Evolutionary conservation across 2,888 invertebrate species (phyloP).

Genomic region (Chrysodeixis includens): DNA sequence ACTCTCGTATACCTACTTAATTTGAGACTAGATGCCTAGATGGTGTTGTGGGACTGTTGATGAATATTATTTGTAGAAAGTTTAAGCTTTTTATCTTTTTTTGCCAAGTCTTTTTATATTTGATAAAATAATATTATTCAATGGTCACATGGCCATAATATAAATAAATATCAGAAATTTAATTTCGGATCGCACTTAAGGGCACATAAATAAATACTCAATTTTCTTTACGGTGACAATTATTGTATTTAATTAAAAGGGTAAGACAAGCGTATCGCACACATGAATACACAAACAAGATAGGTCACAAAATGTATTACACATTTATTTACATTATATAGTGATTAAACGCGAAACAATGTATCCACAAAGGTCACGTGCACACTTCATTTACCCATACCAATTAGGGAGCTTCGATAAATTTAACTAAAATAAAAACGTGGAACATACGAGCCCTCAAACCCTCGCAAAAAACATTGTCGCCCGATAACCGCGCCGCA

Average conservation of each 20-base stretch:
- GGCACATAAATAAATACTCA: conserved; percentile 28
- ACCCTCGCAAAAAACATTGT: conserved; percentile 81
- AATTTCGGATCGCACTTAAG: conserved; percentile 19
- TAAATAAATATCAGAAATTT: conserved; percentile 19
- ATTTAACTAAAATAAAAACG: conserved; percentile 79
- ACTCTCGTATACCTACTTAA: too few relatives aligned
- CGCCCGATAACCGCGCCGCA: conserved; percentile 80
- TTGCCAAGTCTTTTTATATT: background rate
- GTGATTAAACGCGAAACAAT: conserved; percentile 56
- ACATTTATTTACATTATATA: conserved; percentile 51
- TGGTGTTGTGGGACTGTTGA: too few relatives aligned
- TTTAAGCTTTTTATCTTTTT: too few relatives aligned
- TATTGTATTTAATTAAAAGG: conserved; percentile 19
- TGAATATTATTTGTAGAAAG: too few relatives aligned
- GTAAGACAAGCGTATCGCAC: conserved; percentile 8
- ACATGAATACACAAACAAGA: conserved; percentile 30
- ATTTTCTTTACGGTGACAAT: conserved; percentile 34
- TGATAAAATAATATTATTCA: conserved; percentile 14
- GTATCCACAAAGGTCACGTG: conserved; percentile 72
- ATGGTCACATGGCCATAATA: conserved; percentile 12
- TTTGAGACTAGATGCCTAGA: too few relatives aligned
- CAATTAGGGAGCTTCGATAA: conserved; percentile 84
- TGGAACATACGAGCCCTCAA: conserved; percentile 67
- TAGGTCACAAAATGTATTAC: conserved; percentile 43
- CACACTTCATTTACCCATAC: conserved; percentile 74